Evolutionary conservation across 23 tunicate genomes (phyloP), one percentile per base, ranked within the genome.

Genomic region (Styela plicata): DNA sequence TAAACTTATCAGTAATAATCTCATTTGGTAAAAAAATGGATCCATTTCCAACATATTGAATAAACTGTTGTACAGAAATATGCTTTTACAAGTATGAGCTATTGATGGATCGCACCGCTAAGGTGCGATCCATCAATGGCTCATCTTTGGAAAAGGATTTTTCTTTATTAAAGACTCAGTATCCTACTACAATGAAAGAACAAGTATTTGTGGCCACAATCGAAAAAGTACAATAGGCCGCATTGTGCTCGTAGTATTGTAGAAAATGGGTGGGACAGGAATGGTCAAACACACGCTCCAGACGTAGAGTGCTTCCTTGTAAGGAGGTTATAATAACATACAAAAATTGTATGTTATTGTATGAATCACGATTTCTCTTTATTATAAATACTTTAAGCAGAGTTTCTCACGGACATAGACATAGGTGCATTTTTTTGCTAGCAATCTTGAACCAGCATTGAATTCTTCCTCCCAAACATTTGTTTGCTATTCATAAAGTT

Each of bases 321-420:
- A 71, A 71, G 77, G 32, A 71, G 77, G 77, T 71, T 71, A 71
- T 18, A 71, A 71, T 71, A 71, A 71, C 77, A 71, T 71, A 3
- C 36, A 7, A 3, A 5, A 28, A 71, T 19, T 71, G 36, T 71
- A n/a, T n/a, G n/a, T n/a, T n/a, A n/a, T n/a, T n/a, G n/a, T n/a
- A 13, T n/a, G 57, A 44, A 44, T 44, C 57, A 44, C 57, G 57
- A 5, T 44, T 44, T 44, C 13, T 44, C 57, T 5, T 44, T 44
- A 13, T 44, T 44, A n/a, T n/a, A n/a, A 7, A 13, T 7, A 44
- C 57, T 5, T 44, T 44, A 13, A 44, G 13, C 57, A 5, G 57
- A 44, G 57, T 44, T 44, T 44, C 57, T 44, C 57, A 44, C 57
- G 57, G 13, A 44, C 7, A 13, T 44, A 13, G 57, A 44, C 7